Evolutionary conservation across 2,797 vertebrate genomes (phyloP), one percentile per base, ranked within the genome.

Genomic region (Gallirallus australis): DNA sequence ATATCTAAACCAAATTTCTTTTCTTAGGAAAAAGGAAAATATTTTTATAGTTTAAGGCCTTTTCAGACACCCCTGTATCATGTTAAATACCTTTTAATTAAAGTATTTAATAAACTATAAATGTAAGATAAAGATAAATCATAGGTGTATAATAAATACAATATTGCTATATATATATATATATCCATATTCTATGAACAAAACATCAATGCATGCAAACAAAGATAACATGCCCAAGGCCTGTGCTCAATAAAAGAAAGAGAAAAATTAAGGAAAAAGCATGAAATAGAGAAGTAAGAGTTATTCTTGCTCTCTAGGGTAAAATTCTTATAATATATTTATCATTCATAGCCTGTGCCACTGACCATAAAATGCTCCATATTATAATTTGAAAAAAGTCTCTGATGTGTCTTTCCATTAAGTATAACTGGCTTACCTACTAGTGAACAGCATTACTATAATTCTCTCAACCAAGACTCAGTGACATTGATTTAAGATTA

Each of bases 81-180:
- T 94, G 93, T 93, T 95, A 96, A 97, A 93, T 96, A 94, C 88
- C 86, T 96, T 96, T 95, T 91, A 82, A 78, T 90, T 94, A 96
- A 94, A 96, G 95, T 93, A 97, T 94, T 96, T 97, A 95, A 65
- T 73, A 95, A 90, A 48, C 9, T 39, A 91, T 61, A 87, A 75
- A 93, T 90, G 75, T 87, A 90, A 57, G 4, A 77, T 59, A 93
- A 90, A 88, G 82, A 89, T 25, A 91, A 95, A 76, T 69, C 30
- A 86, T 82, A 88, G 31, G 28, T 77, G 63, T 72, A 69, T 53
- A 94, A 72, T 65, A 91, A 91, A 75, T 82, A 76, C 33, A 76
- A 59, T 68, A 82, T 19, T 91, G 12, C 11, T 69, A 47, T 82
- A 61, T 45, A 71, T 91, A 69, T 42, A 42, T 42, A 42, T 17